A percentile compares a stretch with the other conserved stretches of the same genome.
Conservation (phyloP, 2,888 invertebrate genomes). For the Acanthosepion pharaonis region DNA sequence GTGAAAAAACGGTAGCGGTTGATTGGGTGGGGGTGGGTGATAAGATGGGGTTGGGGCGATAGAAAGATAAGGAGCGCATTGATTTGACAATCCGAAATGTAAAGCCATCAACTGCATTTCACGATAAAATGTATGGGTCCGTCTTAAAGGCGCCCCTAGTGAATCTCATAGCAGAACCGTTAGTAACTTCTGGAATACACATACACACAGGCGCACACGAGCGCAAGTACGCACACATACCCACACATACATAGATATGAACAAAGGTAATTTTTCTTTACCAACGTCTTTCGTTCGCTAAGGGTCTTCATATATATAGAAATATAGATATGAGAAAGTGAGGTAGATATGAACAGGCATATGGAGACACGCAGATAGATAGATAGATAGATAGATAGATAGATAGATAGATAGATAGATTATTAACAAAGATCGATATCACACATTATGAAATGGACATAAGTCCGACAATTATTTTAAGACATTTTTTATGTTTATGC, state of each 20-base stretch:
- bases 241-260: too few relatives aligned
- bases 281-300: too few relatives aligned
- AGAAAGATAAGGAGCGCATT: neutral
- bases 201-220: neutral
- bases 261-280: too few relatives aligned
- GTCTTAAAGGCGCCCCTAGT: neutral
- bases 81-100: neutral
- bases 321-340: too few relatives aligned
- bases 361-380: neutral
- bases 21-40: neutral
- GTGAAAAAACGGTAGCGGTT: neutral
- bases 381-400: conserved; percentile 2
- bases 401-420: neutral
- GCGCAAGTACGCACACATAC: too few relatives aligned
- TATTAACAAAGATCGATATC: too few relatives aligned
- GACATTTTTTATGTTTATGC: too few relatives aligned
- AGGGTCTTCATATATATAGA: too few relatives aligned
- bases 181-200: neutral
- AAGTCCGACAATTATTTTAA: too few relatives aligned
- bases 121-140: neutral
- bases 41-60: neutral
- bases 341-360: too few relatives aligned
- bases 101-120: neutral
- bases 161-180: neutral
- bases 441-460: too few relatives aligned